Evolutionary conservation across 2,797 vertebrate species (phyloP).

Genomic region (Paratrypauchen microcephalus): DNA sequence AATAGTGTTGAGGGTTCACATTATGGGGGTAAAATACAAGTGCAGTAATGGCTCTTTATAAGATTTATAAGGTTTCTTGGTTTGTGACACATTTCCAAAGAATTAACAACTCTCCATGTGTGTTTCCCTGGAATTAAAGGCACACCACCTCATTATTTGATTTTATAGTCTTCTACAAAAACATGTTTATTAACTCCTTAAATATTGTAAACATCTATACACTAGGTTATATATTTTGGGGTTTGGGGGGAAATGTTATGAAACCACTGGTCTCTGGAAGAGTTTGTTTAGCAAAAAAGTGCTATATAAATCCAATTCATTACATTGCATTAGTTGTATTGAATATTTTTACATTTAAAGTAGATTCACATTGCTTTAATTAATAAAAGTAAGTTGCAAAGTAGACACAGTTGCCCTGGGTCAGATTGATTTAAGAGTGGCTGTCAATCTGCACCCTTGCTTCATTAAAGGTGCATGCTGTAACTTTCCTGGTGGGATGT

Average conservation of each 20-base stretch:
- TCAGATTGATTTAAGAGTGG: background rate
- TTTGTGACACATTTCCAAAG: conserved; percentile 1
- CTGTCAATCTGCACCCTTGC: background rate
- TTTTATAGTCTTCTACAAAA: background rate
- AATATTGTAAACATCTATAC: background rate
- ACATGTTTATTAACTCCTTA: background rate
- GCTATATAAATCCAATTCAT: background rate
- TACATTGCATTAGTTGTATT: background rate
- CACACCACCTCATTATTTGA: conserved; percentile 2
- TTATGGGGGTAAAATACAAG: conserved; percentile 18
- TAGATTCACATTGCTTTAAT: too few species aligned
- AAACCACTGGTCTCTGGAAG: background rate
- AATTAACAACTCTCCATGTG: background rate
- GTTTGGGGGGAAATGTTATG: background rate
- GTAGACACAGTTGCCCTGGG: background rate
- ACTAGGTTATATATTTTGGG: background rate
- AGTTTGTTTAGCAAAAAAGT: background rate
- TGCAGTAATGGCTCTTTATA: background rate
- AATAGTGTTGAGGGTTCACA: conserved; percentile 10
- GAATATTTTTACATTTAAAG: background rate
- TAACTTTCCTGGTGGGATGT: background rate
- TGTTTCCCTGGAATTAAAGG: background rate
- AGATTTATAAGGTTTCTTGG: background rate
- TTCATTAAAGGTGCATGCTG: background rate
- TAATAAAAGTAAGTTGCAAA: too few species aligned